Percentiles rank a stretch among this genome's conserved stretches.
phyloP scores from a whole-genome alignment of 2,113 vertebrate genomes.

The Butorides virescens region DNA sequence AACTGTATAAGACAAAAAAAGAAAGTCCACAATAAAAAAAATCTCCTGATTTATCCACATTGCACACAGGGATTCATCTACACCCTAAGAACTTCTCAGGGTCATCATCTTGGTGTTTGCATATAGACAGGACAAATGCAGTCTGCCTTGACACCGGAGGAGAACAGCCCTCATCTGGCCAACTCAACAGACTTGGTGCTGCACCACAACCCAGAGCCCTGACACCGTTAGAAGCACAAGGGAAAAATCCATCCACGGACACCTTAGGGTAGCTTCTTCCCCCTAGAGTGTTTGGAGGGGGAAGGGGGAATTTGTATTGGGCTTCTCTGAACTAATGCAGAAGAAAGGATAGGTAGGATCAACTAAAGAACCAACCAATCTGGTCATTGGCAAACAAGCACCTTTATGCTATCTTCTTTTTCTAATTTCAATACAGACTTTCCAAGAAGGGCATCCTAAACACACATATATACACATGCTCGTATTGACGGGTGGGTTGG shows the following conservation, averaged over 20 bases:
- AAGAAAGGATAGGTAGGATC: background rate
- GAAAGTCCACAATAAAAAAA: background rate
- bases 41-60: background rate
- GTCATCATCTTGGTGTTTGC: background rate
- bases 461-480: background rate
- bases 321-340: slow-evolving; percentile 1
- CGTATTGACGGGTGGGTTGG: background rate
- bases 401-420: background rate
- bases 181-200: background rate
- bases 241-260: slow-evolving; percentile 28
- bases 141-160: background rate
- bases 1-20: background rate
- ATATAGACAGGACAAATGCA: background rate
- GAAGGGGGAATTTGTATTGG: rapidly evolving
- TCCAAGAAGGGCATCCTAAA: background rate
- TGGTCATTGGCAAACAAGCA: background rate
- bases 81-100: slow-evolving; percentile 25
- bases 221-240: slow-evolving; percentile 34
- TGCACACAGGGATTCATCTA: background rate
- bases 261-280: background rate
- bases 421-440: background rate
- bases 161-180: background rate
- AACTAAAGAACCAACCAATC: background rate
- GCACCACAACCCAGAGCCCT: background rate
- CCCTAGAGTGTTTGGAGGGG: background rate